phyloP scores from a whole-genome alignment of 2,888 invertebrate genomes.

The Mesoligia furuncula region DNA sequence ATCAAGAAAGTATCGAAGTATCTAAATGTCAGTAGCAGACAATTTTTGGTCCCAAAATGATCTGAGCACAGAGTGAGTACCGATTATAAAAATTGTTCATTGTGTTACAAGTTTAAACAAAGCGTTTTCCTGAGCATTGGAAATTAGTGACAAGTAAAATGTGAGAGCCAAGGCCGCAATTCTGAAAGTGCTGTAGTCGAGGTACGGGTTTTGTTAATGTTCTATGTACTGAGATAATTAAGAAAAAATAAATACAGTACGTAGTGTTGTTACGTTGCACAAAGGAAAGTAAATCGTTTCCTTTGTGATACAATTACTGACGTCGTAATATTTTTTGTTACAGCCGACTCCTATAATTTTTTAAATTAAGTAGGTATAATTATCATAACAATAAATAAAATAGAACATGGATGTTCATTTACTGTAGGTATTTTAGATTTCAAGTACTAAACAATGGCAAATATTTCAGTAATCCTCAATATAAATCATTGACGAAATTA shows the following conservation, averaged over 20 bases:
- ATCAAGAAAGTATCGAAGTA: slow-evolving; percentile 16
- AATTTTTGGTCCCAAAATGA: slow-evolving; percentile 34
- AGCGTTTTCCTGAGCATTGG: slow-evolving; percentile 18
- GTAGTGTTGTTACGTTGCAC: neutral
- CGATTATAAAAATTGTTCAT: neutral
- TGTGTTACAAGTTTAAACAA: slow-evolving; percentile 9
- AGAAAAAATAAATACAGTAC: neutral
- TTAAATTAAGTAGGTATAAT: too few relatives aligned
- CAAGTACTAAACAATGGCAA: neutral
- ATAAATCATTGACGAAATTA: neutral
- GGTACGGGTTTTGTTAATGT: neutral
- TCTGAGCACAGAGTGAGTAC: slow-evolving; percentile 43
- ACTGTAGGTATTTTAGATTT: neutral
- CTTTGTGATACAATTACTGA: slow-evolving; percentile 14
- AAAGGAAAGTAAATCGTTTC: slow-evolving; percentile 9
- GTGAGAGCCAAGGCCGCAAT: slow-evolving; percentile 24
- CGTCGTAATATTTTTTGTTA: neutral
- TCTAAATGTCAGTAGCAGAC: slow-evolving; percentile 30
- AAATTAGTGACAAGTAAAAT: neutral
- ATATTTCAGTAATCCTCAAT: too few relatives aligned
- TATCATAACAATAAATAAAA: neutral
- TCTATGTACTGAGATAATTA: neutral
- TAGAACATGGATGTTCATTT: neutral
- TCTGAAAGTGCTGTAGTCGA: slow-evolving; percentile 2
- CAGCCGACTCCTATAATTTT: neutral